Evolutionary conservation across 2,113 vertebrate species (phyloP).

Genomic region (Anser brachyrhynchus): DNA sequence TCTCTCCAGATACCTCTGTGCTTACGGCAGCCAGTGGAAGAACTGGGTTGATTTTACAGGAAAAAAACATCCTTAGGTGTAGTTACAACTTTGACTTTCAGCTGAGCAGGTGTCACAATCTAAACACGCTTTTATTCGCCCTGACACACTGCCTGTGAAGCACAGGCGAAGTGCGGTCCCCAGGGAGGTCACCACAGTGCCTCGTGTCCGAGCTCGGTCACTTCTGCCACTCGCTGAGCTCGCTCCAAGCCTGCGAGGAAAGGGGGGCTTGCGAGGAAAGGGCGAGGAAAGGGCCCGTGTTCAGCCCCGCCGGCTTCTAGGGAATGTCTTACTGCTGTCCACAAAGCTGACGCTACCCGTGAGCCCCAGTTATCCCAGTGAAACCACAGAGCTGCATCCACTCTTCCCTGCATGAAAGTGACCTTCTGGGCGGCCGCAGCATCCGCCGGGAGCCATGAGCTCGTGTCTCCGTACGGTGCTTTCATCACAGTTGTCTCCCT

Average conservation of each 20-base stretch:
- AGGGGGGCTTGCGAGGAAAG: too few species aligned
- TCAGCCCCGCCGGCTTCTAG: rapidly evolving
- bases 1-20: not conserved
- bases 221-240: not conserved
- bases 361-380: not conserved
- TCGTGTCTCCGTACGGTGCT: not conserved
- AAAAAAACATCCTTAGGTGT: not conserved
- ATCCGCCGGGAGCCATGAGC: rapidly evolving
- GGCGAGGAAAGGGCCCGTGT: too few species aligned
- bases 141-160: rapidly evolving
- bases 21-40: not conserved
- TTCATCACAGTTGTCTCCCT: not conserved
- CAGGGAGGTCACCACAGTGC: too few species aligned
- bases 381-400: not conserved
- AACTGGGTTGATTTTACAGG: not conserved
- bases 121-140: not conserved
- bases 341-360: not conserved
- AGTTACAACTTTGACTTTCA: rapidly evolving
- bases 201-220: too few species aligned
- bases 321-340: not conserved
- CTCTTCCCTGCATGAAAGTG: not conserved
- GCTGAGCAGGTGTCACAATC: rapidly evolving
- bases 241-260: not conserved
- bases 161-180: not conserved
- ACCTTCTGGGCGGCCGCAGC: rapidly evolving